These are phyloP conservation scores for Drosophila willistoni DNA, from an alignment of 1,140 invertebrate species.

Conservation along the genomic window DNA sequence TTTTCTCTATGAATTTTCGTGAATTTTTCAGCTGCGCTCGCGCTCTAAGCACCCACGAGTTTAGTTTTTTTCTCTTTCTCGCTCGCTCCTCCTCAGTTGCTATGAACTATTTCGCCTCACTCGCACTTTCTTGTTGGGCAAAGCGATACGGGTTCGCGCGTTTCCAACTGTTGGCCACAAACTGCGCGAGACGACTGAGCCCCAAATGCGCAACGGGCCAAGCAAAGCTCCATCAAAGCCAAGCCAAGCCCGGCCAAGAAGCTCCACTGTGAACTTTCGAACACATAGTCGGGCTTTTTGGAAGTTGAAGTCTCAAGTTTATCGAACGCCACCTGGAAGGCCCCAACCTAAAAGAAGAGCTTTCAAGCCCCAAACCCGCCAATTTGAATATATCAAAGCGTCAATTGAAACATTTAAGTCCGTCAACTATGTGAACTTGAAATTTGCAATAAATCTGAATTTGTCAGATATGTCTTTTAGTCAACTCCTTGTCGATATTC, in stretches of 20 bases:
- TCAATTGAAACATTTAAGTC: neutral
- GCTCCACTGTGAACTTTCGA: constrained; percentile 23
- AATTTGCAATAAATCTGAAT: too few species aligned
- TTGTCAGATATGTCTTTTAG: too few species aligned
- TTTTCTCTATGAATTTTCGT: constrained; percentile 40
- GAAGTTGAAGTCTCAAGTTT: neutral
- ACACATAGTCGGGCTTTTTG: neutral
- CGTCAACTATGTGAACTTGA: too few species aligned
- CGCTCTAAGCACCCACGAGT: constrained; percentile 67
- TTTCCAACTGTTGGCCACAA: constrained; percentile 59
- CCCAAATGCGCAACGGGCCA: constrained; percentile 26
- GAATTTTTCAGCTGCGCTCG: constrained; percentile 60
- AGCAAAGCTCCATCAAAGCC: constrained; percentile 20
- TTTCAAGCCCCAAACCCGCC: neutral
- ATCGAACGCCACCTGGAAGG: neutral
- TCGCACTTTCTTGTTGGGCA: constrained; percentile 39
- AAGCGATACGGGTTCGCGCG: constrained; percentile 41
- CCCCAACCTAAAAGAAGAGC: neutral
- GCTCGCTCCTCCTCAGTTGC: constrained; percentile 15
- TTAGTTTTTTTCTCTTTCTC: constrained; percentile 35
- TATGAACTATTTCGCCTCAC: constrained; percentile 7
- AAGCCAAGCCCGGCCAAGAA: neutral
- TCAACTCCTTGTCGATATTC: too few species aligned
- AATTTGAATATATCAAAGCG: neutral
- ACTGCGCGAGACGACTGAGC: constrained; percentile 68